Base-by-base conservation (phyloP, 1,140 invertebrate species). In the Euwallacea fornicatus region DNA sequence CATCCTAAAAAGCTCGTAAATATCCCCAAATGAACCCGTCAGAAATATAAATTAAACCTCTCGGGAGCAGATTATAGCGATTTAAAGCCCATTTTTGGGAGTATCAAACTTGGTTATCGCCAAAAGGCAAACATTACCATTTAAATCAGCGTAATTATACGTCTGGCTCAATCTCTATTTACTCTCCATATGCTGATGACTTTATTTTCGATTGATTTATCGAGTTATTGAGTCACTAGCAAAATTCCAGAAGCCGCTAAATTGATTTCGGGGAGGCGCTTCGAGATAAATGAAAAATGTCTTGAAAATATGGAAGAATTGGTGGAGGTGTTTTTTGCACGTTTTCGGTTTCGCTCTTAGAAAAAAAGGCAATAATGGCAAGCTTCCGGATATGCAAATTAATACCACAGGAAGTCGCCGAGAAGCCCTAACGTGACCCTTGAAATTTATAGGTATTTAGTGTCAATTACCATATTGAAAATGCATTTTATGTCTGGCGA, bases 61-160 rank as follows among this genome's bases (percentile, higher is more conserved):
- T 43, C 42, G 21, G 16, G 56, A 47, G n/a, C 56, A 15, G 41
- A 66, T 66, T 66, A 66, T 43, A 66, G 54, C 64, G 64, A 56
- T 66, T 66, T 66, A 66, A 66, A 66, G 64, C 11, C 64, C 55
- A 66, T 66, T 66, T 66, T 47, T 66, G 64, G 9, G 62, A 65
- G 46, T 53, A 65, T 65, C 62, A 65, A 65, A 65, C 50, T 43
- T 66, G 53, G 56, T 55, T 53, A 56, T 68, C 44, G 55, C 44
- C 68, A 53, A 13, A 42, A 55, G 61, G 60, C 60, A 43, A 64
- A 21, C 61, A 70, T 70, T 70, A 70, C 60, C 68, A 70, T 70
- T 70, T 70, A 70, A 64, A 70, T 70, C 64, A 70, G 61, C 60
- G 68, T 69, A 69, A 69, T 69, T 46, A 69, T 44, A 69, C 59